Evolutionary conservation across 2,888 invertebrate genomes (phyloP), one percentile per base, ranked within the genome.

Genomic region (Choristoneura rosaceana): DNA sequence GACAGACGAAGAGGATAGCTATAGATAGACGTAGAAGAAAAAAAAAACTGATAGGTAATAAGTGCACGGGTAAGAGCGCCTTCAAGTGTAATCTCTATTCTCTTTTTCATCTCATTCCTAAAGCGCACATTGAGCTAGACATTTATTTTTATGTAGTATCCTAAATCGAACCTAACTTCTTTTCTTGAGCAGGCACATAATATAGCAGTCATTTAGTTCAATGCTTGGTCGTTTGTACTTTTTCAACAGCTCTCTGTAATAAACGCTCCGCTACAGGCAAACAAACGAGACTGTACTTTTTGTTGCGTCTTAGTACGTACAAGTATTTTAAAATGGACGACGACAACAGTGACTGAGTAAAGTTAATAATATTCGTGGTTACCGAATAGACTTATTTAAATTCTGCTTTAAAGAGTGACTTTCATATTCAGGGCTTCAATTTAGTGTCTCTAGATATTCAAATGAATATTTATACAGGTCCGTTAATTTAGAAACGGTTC

Each of bases 221-320:
- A 62, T 67, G 71, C 41, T 55, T 52, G 15, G 33, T 55, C 38
- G 55, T 67, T 67, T 67, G 45, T 71, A 71, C 55, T 67, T 61
- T 55, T 71, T 66, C 45, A 62, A 45, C 71, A 62, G 14, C 79
- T 79, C 84, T 85, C 80, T 74, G 79, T 79, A 81, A 84, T 83
- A 84, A 85, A 82, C 83, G 82, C 81, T 81, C 79, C 80, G 74
- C 76, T 77, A 76, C 76, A 80, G 77, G 81, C 78, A 80, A 82
- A 82, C 80, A 81, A 82, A 81, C 80, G 79, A 79, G 80, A 79
- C 74, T 74, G 73, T 74, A 74, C 74, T 79, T 79, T 77, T 80
- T 81, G 79, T 34, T 66, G 70, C 52, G 47, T 74, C 66, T 71
- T 64, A 70, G 34, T 60, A 25, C 60, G 62, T 63, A 25, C 25